A percentile compares a stretch with the other conserved stretches of the same genome.
These are phyloP conservation scores for Cryptomyrus ogoouensis DNA, from an alignment of 2,113 vertebrate species.

Conservation along the genomic window DNA sequence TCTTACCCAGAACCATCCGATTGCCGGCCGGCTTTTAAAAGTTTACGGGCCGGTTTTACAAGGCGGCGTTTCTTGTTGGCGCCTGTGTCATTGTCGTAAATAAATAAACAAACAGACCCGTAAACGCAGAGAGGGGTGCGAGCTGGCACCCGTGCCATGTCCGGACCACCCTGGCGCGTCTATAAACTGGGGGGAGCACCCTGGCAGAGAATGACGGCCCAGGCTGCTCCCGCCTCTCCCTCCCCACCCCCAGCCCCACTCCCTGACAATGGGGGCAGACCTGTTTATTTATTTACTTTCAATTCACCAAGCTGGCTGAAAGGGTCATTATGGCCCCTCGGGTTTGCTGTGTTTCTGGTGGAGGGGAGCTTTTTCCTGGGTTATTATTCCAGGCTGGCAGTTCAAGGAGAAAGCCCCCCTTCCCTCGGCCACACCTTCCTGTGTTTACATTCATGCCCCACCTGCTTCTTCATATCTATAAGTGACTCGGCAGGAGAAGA, in stretches of 20 bases:
- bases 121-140: constrained; percentile 31
- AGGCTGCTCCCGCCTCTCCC: constrained; percentile 29
- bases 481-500: neutral
- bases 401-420: neutral
- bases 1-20: constrained; percentile 52
- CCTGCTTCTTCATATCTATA: neutral
- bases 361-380: neutral
- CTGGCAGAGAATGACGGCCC: neutral
- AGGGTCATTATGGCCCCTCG: constrained; percentile 27
- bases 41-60: constrained; percentile 17
- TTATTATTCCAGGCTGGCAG: neutral
- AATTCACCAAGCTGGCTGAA: constrained; percentile 50
- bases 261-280: constrained; percentile 43
- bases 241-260: constrained; percentile 52
- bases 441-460: neutral
- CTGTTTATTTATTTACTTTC: constrained; percentile 37
- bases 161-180: neutral
- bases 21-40: constrained; percentile 34
- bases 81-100: constrained; percentile 37
- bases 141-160: constrained; percentile 25
- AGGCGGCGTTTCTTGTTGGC: constrained; percentile 16
- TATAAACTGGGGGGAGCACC: neutral
- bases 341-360: constrained; percentile 31
- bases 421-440: neutral
- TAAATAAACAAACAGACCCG: constrained; percentile 39